These are phyloP conservation scores for Synchiropus splendidus DNA, from an alignment of 2,113 vertebrate genomes.

Conservation along the genomic window DNA sequence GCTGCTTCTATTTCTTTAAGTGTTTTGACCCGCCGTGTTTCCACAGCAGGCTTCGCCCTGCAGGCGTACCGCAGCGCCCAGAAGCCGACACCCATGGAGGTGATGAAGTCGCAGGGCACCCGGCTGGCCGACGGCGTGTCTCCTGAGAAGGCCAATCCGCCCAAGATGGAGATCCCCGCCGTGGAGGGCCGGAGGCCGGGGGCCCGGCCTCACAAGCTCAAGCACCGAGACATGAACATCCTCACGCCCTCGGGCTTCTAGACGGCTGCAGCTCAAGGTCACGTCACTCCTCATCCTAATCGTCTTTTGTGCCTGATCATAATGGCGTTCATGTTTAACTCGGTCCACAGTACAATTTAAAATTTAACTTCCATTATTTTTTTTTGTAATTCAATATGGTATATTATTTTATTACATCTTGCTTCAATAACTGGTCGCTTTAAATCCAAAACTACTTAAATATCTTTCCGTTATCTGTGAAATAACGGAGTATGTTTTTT, in stretches of 20 bases:
- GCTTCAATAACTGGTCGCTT: too few species aligned
- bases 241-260: constrained; percentile 86
- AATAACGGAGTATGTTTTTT: too few species aligned
- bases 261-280: too few species aligned
- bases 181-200: constrained; percentile 68
- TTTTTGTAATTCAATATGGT: too few species aligned
- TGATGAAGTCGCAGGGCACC: constrained; percentile 79
- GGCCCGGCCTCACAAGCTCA: constrained; percentile 75
- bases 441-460: too few species aligned
- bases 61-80: constrained; percentile 81
- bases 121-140: constrained; percentile 65
- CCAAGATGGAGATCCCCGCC: constrained; percentile 81
- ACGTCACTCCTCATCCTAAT: too few species aligned
- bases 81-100: constrained; percentile 86
- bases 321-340: too few species aligned
- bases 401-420: too few species aligned
- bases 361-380: too few species aligned
- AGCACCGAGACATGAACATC: constrained; percentile 81
- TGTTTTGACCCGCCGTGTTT: not conserved
- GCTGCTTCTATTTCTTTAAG: not conserved
- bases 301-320: too few species aligned
- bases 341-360: too few species aligned
- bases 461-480: too few species aligned
- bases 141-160: constrained; percentile 68
- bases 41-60: constrained; percentile 77